Base-by-base conservation (phyloP, 2,113 vertebrate species). In the Martes martes region DNA sequence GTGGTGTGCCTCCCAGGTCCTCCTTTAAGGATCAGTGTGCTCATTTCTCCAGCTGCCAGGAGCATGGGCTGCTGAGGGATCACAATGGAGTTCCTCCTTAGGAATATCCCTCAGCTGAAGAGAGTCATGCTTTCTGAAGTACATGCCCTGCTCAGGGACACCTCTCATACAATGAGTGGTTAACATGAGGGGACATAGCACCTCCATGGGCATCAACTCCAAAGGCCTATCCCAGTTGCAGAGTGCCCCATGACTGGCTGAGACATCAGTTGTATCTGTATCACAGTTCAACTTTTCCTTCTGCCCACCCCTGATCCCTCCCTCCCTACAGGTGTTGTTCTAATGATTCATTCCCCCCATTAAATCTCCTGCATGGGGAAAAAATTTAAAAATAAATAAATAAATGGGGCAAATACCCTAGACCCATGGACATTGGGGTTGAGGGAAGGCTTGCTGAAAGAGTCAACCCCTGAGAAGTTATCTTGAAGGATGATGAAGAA, bases 241-340 rank as follows among this genome's bases (percentile, higher is more conserved):
- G 26, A 24, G 16, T 6, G 7, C n/a, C 42, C 50, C 31, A 0
- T 28, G n/a, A 65, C 0, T 65, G 16, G 0, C 55, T 71, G 45
- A 63, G 33, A 69, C 21, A 31, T 78, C 55, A 14, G 3, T 23
- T 94, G 14, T 21, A n/a, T 52, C 33, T 61, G 15, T 55, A 23
- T 69, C 65, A 14, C 19, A 9, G 16, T 67, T 95, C 61, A 91
- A 10, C 23, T 59, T 52, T 21, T 55, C 55, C 55, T 89, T 47
- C 55, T 36, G 33, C 76, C 57, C 33, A 52, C 7, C 21, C 3
- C 28, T 36, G 3, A 10, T 39, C 18, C 23, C 11, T 76, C 3
- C 18, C 23, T 81, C 8, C 21, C 23, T 69, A 26, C 26, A 7
- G 8, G 42, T 83, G 23, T 33, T 78, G 45, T 39, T 45, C 50